A percentile compares a stretch with the other conserved stretches of the same genome.
Conservation (phyloP, 2,888 invertebrate species). For the Pinctada fucata region DNA sequence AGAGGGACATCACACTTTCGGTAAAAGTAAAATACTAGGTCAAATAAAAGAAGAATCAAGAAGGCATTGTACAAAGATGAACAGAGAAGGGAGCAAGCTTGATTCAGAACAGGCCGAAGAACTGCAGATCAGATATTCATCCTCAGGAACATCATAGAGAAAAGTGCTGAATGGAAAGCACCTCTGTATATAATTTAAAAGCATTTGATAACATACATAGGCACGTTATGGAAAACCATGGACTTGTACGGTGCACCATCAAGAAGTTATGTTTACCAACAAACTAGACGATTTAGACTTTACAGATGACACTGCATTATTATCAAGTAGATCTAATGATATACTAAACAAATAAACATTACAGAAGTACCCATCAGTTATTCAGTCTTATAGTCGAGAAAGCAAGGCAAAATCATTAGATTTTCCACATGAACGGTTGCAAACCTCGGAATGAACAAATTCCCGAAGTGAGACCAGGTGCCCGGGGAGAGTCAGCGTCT, state of each 20-base stretch:
- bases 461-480: no score
- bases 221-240: not conserved
- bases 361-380: no score
- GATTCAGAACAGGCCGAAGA: constrained; percentile 1
- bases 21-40: not conserved
- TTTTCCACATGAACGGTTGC: no score
- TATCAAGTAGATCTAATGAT: not conserved
- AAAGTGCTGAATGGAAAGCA: constrained; percentile 6
- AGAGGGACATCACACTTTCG: not conserved
- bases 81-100: not conserved
- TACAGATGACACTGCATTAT: not conserved
- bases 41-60: not conserved
- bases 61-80: no score
- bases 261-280: not conserved
- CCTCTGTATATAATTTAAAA: not conserved
- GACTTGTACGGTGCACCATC: not conserved
- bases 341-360: constrained; percentile 7
- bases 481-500: no score
- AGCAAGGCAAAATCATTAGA: no score
- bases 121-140: constrained; percentile 1
- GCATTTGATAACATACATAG: constrained; percentile 2
- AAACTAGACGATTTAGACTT: constrained; percentile 8
- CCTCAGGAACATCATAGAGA: constrained; percentile 8
- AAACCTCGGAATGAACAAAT: no score
- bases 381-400: no score